Evolutionary conservation across 2,797 vertebrate genomes (phyloP), one percentile per base, ranked within the genome.

Genomic region (Gymnodraco acuticeps): DNA sequence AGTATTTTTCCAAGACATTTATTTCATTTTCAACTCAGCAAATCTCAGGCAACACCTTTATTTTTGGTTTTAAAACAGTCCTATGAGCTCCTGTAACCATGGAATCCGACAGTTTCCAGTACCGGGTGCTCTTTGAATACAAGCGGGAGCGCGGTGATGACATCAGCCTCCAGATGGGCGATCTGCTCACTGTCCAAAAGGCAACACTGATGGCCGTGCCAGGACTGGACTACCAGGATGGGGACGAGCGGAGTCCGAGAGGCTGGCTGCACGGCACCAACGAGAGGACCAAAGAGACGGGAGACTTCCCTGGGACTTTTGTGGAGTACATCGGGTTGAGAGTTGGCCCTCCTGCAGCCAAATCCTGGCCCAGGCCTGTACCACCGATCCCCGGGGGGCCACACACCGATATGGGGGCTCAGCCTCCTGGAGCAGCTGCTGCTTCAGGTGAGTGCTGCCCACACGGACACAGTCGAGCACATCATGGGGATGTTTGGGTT

Each of bases 261-360:
- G 96, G 95, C 9, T 96, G 95, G 96, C 92, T 97, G 72, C 93
- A 95, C 7, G 96, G 96, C 71, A 73, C 93, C 90, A 96, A 96
- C 15, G 95, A 97, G 71, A 88, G 93, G 83, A 95, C 94, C 90
- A 95, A 95, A 83, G 96, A 97, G 79, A 93, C 88, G 9, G 95
- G 95, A 0, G 84, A 95, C 92, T 96, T 96, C 66, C 96, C 96
- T 0, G 93, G 95, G 78, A 96, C 95, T 16, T 96, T 95, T 80
- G 95, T 96, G 92, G 95, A 97, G 87, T 96, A 95, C 54, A 87
- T 95, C 45, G 95, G 94, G 10, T 90, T 92, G 6, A 90, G 90
- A 31, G 14, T 84, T 1, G 75, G 82, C 42, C 15, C 81, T 10
- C 0, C 85, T 0, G 13, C 64, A 9, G 0, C 80, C 7, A 96